A percentile compares a stretch with the other conserved stretches of the same genome.
These are phyloP conservation scores for Lochmaea crataegi DNA, from an alignment of 2,888 invertebrate genomes.

Conservation along the genomic window DNA sequence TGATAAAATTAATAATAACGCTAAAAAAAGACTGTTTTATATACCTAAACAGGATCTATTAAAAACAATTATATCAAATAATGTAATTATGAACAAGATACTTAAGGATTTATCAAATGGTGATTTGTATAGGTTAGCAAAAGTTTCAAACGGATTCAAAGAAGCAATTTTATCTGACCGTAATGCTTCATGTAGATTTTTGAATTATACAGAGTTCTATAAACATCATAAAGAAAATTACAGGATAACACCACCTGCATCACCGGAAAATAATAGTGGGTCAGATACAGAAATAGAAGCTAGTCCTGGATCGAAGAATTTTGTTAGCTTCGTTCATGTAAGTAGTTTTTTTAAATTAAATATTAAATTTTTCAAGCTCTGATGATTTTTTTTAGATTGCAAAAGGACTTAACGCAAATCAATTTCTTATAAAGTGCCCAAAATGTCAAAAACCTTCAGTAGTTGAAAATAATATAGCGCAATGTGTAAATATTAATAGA, in stretches of 20 bases:
- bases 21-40: conserved; percentile 55
- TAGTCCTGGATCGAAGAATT: conserved; percentile 47
- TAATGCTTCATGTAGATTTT: conserved; percentile 47
- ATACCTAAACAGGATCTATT: conserved; percentile 45
- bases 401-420: conserved; percentile 52
- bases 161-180: conserved; percentile 47
- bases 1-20: conserved; percentile 50
- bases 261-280: conserved; percentile 50
- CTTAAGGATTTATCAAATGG: conserved; percentile 56
- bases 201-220: conserved; percentile 45
- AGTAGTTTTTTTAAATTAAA: conserved; percentile 26
- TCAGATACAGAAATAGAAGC: conserved; percentile 38
- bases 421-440: conserved; percentile 58
- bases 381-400: conserved; percentile 49
- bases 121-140: conserved; percentile 57
- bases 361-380: not conserved
- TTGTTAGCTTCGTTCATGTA: conserved; percentile 50
- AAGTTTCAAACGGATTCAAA: conserved; percentile 51
- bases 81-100: conserved; percentile 55
- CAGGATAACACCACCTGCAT: conserved; percentile 56
- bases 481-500: conserved; percentile 55
- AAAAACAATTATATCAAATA: conserved; percentile 46
- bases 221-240: conserved; percentile 57
- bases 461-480: conserved; percentile 59
- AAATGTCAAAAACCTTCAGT: conserved; percentile 56